Conservation (phyloP, 2,797 vertebrate species). For the Clarias platycephalus region DNA sequence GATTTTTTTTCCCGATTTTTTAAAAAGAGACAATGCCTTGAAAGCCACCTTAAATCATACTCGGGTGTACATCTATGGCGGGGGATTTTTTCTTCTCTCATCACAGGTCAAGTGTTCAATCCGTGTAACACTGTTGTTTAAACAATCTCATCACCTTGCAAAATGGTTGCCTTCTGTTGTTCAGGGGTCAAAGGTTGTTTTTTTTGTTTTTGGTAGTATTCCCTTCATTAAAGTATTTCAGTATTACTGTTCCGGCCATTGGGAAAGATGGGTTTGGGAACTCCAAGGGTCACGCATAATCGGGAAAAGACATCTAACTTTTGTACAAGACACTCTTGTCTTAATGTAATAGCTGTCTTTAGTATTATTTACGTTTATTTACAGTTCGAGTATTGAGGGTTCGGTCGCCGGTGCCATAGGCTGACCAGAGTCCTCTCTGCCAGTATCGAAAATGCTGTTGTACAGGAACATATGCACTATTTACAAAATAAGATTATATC, state of each 20-base stretch:
- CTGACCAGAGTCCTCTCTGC: constrained; percentile 49
- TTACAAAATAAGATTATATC: constrained; percentile 76
- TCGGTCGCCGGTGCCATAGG: constrained; percentile 50
- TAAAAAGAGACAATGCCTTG: constrained; percentile 59
- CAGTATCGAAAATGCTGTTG: constrained; percentile 78
- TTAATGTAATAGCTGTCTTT: constrained; percentile 66
- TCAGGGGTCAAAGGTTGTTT: constrained; percentile 44
- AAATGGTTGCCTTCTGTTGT: constrained; percentile 57
- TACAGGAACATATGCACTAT: constrained; percentile 88
- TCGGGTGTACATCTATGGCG: constrained; percentile 61
- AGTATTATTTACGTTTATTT: constrained; percentile 52
- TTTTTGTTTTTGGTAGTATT: constrained; percentile 38
- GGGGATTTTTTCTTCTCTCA: constrained; percentile 71
- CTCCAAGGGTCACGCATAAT: constrained; percentile 33
- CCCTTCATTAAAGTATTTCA: constrained; percentile 50
- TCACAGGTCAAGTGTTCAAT: constrained; percentile 67
- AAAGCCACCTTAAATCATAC: constrained; percentile 69
- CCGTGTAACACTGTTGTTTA: constrained; percentile 54
- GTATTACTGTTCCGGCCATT: constrained; percentile 67
- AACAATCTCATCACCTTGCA: constrained; percentile 55
- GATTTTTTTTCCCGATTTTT: constrained; percentile 53
- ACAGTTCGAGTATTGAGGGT: constrained; percentile 48
- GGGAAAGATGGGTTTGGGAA: constrained; percentile 44
- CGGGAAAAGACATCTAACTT: constrained; percentile 28
- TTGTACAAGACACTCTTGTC: constrained; percentile 28